Evolutionary conservation across 2,888 invertebrate species (phyloP).

Genomic region (Pteria penguin): DNA sequence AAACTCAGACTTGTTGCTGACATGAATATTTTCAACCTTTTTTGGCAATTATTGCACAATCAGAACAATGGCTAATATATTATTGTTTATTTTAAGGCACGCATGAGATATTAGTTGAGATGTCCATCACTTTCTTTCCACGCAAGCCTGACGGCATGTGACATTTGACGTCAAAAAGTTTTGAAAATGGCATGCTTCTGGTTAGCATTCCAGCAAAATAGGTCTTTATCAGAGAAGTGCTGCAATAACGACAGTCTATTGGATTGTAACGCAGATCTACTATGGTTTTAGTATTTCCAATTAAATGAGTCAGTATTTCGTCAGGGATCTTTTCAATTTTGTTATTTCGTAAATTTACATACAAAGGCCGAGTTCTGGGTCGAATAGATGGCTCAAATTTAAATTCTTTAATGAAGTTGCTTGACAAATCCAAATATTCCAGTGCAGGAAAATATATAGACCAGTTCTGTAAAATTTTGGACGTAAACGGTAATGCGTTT

Average conservation of each 20-base stretch:
- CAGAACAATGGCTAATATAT: too few relatives aligned
- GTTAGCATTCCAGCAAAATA: neutral
- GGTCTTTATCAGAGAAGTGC: neutral
- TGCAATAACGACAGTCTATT: constrained; percentile 12
- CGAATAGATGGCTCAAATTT: neutral
- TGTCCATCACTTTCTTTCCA: neutral
- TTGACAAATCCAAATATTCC: constrained; percentile 4
- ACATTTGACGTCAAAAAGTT: neutral
- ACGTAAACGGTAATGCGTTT: neutral
- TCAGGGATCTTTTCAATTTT: neutral
- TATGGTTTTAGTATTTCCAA: neutral
- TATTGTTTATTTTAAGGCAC: too few relatives aligned
- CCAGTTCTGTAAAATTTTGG: constrained; percentile 1
- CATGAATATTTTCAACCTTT: too few relatives aligned
- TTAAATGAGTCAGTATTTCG: neutral
- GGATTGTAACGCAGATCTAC: constrained; percentile 20
- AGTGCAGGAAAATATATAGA: constrained; percentile 12
- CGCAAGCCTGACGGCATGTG: neutral
- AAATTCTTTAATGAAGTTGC: constrained; percentile 9
- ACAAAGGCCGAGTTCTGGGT: neutral
- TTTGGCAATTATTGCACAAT: too few relatives aligned
- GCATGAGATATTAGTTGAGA: neutral
- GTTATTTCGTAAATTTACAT: constrained; percentile 6
- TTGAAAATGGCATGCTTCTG: neutral
- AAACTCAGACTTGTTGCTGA: too few relatives aligned